Evolutionary conservation across 2,113 vertebrate species (phyloP), one percentile per base, ranked within the genome.

Genomic region (Chaenocephalus aceratus): DNA sequence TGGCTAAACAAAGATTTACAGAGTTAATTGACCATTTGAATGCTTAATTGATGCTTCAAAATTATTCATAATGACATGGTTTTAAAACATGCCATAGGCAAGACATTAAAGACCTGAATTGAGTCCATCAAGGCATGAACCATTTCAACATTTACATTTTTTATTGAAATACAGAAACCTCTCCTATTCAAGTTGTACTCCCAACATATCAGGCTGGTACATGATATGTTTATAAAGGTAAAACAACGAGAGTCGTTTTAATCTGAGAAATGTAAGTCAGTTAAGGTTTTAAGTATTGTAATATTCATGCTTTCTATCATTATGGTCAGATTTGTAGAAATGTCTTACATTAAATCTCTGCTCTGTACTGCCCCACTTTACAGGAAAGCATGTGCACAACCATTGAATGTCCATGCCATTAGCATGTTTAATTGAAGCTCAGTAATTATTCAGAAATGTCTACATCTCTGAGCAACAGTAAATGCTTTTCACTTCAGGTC

Each of bases 11-110:
- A 63, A 41, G 46, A 87, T 85, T 76, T 71, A 88, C 79, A 30
- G 75, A 84, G 79, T 85, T 87, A 91, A 88, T 88, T 82, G 84
- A 53, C 80, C 79, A 66, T 83, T 86, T 86, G 66, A 74, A 81
- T 81, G 63, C 64, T 79, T 89, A 86, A 85, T 89, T 86, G 83
- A 89, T 80, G 76, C 77, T 85, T 77, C 64, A 79, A 53, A 86
- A 85, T 86, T 63, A 88, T 85, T 85, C 72, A 71, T 61, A 51
- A 49, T 84, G 30, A 30, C 72, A 66, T 45, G 34, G 56, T 75
- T 80, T 82, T 82, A 59, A 85, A 86, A 80, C 82, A 74, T 71
- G 72, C 83, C 71, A 49, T n/a, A 9, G 78, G 80, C 73, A 78
- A 45, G 77, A 46, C 67, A 69, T 72, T 67, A 67, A 62, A 54